Evolutionary conservation across 64 coral and sea anemone genomes (phyloP).

Genomic region (Pocillopora damicornis): DNA sequence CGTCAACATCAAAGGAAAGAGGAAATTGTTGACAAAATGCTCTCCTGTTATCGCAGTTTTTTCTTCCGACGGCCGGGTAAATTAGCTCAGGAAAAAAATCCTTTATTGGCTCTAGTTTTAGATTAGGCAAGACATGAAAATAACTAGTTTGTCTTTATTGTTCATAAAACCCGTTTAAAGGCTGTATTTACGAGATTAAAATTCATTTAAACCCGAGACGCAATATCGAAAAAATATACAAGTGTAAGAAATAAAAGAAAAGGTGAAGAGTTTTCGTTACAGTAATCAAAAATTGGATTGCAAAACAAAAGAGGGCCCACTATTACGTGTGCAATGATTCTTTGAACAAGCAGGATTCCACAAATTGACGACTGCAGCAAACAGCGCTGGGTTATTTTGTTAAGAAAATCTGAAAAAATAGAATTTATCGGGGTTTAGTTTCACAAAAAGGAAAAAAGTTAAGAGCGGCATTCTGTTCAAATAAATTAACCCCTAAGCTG

Average conservation of each 20-base stretch:
- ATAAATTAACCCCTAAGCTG: slow-evolving; percentile 23
- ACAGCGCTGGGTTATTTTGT: neutral
- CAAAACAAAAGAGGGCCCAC: neutral
- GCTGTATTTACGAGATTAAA: neutral
- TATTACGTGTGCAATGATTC: neutral
- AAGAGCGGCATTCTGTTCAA: slow-evolving; percentile 20
- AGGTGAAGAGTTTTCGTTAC: neutral
- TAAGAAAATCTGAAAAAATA: neutral
- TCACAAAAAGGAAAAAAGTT: neutral
- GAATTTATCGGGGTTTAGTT: neutral
- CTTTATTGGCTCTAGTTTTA: neutral
- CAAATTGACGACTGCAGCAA: neutral
- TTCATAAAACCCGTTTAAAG: neutral
- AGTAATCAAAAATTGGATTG: slow-evolving; percentile 35
- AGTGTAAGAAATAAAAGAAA: neutral
- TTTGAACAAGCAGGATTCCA: slow-evolving; percentile 8
- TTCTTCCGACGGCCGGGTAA: neutral
- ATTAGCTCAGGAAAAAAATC: neutral
- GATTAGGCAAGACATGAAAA: neutral
- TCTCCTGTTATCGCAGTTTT: slow-evolving; percentile 22
- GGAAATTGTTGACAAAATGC: slow-evolving; percentile 36
- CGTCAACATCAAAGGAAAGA: neutral
- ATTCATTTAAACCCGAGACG: neutral
- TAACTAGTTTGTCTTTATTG: neutral
- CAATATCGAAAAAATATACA: slow-evolving; percentile 6